phyloP scores from a whole-genome alignment of 1,140 invertebrate genomes.

The Drosophila ogumai region DNA sequence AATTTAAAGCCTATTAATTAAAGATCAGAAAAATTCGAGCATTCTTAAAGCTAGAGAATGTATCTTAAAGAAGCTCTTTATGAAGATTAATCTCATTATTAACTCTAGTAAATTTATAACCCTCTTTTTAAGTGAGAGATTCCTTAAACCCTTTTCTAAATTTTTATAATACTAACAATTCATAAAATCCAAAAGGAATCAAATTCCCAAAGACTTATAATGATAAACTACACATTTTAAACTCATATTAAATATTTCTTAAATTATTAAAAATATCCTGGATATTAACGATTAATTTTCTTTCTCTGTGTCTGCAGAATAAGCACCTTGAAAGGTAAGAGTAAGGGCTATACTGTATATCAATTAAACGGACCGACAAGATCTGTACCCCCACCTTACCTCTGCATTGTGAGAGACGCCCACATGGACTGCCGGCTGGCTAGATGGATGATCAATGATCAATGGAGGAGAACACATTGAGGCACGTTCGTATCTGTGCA shows the following conservation, averaged over 20 bases:
- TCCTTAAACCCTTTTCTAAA: neutral
- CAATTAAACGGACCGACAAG: slow-evolving; percentile 78
- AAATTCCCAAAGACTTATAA: neutral
- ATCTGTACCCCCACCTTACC: slow-evolving; percentile 5
- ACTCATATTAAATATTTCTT: too few relatives aligned
- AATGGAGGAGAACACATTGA: slow-evolving; percentile 53
- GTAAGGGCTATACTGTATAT: slow-evolving; percentile 66
- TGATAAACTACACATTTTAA: too few relatives aligned
- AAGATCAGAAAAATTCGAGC: neutral
- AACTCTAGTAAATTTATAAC: neutral
- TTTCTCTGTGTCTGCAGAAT: slow-evolving; percentile 30
- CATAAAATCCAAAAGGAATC: too few relatives aligned
- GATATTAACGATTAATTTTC: neutral
- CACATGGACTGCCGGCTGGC: slow-evolving; percentile 19
- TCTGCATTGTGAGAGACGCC: slow-evolving; percentile 36
- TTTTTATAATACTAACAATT: neutral
- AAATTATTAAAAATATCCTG: neutral
- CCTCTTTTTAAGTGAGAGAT: too few relatives aligned
- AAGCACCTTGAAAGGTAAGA: slow-evolving; percentile 3
- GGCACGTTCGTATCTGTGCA: slow-evolving; percentile 46
- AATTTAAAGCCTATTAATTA: neutral
- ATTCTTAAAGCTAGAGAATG: too few relatives aligned
- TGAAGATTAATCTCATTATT: neutral
- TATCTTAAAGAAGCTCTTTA: too few relatives aligned
- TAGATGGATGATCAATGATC: slow-evolving; percentile 49